Conservation (phyloP, 1,140 invertebrate species). For the Drosophila kurseongensis region DNA sequence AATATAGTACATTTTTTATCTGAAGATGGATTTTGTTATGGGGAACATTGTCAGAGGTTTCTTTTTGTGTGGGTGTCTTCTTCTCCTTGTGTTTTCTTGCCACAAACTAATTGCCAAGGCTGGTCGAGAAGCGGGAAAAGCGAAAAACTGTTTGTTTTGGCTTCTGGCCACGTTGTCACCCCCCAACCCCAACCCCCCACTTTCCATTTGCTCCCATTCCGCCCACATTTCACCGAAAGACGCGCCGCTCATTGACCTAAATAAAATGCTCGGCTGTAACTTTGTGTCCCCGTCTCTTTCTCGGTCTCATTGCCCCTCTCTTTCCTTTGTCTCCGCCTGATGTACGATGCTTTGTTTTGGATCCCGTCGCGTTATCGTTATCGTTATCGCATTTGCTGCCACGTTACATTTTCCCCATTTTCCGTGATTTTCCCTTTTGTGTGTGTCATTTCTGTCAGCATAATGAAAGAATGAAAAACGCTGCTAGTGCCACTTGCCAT, state of each 20-base stretch:
- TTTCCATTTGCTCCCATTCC: no score
- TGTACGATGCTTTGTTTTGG: slow-evolving; percentile 44
- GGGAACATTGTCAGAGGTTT: no score
- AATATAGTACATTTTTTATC: no score
- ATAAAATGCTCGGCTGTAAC: slow-evolving; percentile 67
- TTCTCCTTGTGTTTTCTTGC: slow-evolving; percentile 2
- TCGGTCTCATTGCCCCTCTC: not conserved
- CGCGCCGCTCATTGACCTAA: slow-evolving; percentile 73
- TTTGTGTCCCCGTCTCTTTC: slow-evolving; percentile 10
- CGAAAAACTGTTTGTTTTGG: slow-evolving; percentile 42
- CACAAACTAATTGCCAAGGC: slow-evolving; percentile 51
- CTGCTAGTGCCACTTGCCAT: slow-evolving; percentile 36
- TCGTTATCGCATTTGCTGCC: slow-evolving; percentile 68
- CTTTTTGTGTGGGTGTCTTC: not conserved
- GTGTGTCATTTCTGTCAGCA: slow-evolving; percentile 69
- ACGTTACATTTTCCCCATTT: slow-evolving; percentile 36
- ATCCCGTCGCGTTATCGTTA: slow-evolving; percentile 55
- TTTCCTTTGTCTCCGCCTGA: slow-evolving; percentile 51
- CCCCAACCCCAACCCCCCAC: not conserved
- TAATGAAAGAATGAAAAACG: slow-evolving; percentile 55
- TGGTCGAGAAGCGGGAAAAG: slow-evolving; percentile 9
- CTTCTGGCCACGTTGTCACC: slow-evolving; percentile 28
- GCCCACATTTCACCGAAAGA: not conserved
- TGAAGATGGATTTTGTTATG: no score
- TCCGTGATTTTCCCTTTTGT: slow-evolving; percentile 20